Evolutionary conservation across 2,888 invertebrate species (phyloP), one percentile per base, ranked within the genome.

Genomic region (Polydrusus cervinus): DNA sequence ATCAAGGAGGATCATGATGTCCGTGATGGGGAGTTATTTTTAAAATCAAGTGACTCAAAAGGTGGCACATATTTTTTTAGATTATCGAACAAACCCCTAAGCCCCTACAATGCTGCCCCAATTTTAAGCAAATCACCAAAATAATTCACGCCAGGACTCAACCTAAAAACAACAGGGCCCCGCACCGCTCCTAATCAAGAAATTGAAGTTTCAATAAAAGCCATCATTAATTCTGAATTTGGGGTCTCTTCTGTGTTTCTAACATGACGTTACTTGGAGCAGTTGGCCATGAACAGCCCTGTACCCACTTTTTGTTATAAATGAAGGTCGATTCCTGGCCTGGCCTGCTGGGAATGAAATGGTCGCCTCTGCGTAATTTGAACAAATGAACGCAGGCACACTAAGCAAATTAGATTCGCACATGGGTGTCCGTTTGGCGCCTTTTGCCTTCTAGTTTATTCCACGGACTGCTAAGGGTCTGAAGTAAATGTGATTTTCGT

Each of bases 141-240:
- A 85, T 86, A 85, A 86, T 86, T 85, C 82, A 82, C 81, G 80
- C 78, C 77, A 78, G 71, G 77, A 79, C 67, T 47, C 76, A 79
- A 79, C 71, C 70, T 70, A 71, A 61, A 69, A 71, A 72, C 67
- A 75, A 66, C 71, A 68, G 72, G 61, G 61, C 69, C 65, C 43
- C 55, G 16, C 30, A 25, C 47, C 83, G 85, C 83, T 84, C 86
- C 88, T 90, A 89, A 90, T 90, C 90, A 90, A 90, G 90, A 91
- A 91, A 91, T 90, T 90, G 90, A 90, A 89, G 89, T 90, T 90
- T 89, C 91, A 91, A 91, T 91, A 91, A 91, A 90, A 90, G 89
- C 90, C 89, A 91, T 91, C 91, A 91, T 91, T 91, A 91, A 91
- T 91, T 91, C 90, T 89, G 85, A 86, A 85, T 87, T 88, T 77